Percentiles rank a stretch among this genome's conserved stretches.
phyloP scores from a whole-genome alignment of 2,797 vertebrate genomes.

The Sebastes kiyomatsui region DNA sequence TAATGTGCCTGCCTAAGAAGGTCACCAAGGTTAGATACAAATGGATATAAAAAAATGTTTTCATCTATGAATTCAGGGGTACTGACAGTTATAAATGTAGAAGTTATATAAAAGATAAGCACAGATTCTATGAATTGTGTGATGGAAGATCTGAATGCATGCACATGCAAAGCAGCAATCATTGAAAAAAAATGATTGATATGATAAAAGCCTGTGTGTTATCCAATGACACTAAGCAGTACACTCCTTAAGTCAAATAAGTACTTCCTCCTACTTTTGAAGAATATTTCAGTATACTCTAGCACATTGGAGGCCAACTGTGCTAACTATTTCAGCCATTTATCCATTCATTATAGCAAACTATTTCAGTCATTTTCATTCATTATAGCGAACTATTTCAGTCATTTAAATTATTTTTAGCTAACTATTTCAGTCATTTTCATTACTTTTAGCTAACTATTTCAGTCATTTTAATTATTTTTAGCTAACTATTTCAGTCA shows the following conservation, averaged over 20 bases:
- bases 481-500: not conserved
- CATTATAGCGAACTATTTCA: no score
- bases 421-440: no score
- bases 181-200: not conserved
- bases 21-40: constrained; percentile 35
- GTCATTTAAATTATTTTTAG: no score
- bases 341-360: no score
- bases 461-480: no score
- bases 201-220: not conserved
- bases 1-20: constrained; percentile 40
- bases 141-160: not conserved
- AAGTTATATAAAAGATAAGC: not conserved
- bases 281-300: not conserved
- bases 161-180: not conserved
- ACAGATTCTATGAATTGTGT: not conserved
- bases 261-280: not conserved
- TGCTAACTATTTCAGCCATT: not conserved
- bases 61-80: not conserved
- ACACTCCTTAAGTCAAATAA: not conserved
- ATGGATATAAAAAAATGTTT: not conserved
- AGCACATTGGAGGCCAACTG: not conserved
- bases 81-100: constrained; percentile 4
- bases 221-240: not conserved
- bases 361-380: not conserved
- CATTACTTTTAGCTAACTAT: not conserved